Conservation (phyloP, 1,140 invertebrate genomes). For the Bombus sibiricus region DNA sequence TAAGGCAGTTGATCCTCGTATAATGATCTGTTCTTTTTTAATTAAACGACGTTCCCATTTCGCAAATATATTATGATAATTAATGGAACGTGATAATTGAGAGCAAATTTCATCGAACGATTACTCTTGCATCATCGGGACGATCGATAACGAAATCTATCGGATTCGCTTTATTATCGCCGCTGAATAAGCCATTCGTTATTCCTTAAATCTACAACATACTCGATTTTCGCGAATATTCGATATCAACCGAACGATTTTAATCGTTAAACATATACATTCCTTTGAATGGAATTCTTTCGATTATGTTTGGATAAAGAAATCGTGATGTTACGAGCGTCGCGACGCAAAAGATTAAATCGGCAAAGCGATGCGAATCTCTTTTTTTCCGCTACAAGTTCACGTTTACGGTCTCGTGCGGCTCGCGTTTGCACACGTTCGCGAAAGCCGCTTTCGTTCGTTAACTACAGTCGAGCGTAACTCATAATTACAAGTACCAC, state of each 20-base stretch:
- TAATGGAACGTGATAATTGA: conserved; percentile 10
- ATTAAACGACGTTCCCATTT: conserved; percentile 25
- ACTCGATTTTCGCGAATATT: not conserved
- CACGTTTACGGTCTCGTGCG: not conserved
- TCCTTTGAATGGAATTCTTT: too few relatives aligned
- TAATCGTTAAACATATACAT: too few relatives aligned
- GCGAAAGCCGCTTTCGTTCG: conserved; percentile 53
- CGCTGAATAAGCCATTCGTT: not conserved
- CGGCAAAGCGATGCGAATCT: not conserved
- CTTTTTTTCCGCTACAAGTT: not conserved
- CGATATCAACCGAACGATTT: too few relatives aligned
- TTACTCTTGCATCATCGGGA: not conserved
- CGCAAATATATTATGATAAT: conserved; percentile 7
- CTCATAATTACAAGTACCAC: conserved; percentile 74
- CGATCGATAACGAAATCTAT: not conserved
- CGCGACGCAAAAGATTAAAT: not conserved
- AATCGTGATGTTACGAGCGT: not conserved
- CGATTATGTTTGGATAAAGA: not conserved
- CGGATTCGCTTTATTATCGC: not conserved
- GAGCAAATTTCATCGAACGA: not conserved
- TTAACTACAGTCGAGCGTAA: conserved; percentile 62
- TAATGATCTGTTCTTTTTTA: conserved; percentile 37
- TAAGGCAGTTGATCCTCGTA: conserved; percentile 10
- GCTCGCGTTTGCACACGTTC: not conserved
- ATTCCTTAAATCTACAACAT: not conserved